These are phyloP conservation scores for Acronicta alni DNA, from an alignment of 2,888 invertebrate species.

Conservation along the genomic window DNA sequence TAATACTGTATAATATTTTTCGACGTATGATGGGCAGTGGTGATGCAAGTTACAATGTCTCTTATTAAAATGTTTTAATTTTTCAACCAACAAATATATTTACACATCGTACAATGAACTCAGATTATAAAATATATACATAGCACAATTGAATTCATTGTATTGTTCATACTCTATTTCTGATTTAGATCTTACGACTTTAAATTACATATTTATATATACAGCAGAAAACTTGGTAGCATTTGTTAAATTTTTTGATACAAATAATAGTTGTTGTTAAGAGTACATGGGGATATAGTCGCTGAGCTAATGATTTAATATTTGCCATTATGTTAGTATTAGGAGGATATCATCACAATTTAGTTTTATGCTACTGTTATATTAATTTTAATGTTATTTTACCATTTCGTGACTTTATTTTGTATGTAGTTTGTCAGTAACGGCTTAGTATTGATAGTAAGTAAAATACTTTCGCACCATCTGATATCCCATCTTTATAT, in stretches of 20 bases:
- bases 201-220: slow-evolving; percentile 14
- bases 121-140: slow-evolving; percentile 31
- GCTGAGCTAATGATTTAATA: slow-evolving; percentile 61
- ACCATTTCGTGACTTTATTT: slow-evolving; percentile 54
- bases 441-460: slow-evolving; percentile 45
- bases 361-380: slow-evolving; percentile 67
- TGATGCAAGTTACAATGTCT: slow-evolving; percentile 26
- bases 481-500: slow-evolving; percentile 61
- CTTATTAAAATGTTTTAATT: slow-evolving; percentile 33
- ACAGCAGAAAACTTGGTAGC: slow-evolving; percentile 39
- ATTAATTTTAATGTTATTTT: slow-evolving; percentile 63
- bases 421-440: slow-evolving; percentile 52
- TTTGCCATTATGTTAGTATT: slow-evolving; percentile 75
- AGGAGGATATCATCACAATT: slow-evolving; percentile 69
- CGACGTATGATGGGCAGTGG: slow-evolving; percentile 10
- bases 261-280: slow-evolving; percentile 62
- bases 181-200: slow-evolving; percentile 35
- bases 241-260: slow-evolving; percentile 51
- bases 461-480: slow-evolving; percentile 51
- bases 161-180: slow-evolving; percentile 37
- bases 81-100: slow-evolving; percentile 41
- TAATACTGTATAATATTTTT: slow-evolving; percentile 19
- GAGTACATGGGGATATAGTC: slow-evolving; percentile 62
- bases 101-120: slow-evolving; percentile 36
- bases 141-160: slow-evolving; percentile 44